Evolutionary conservation across 2,113 vertebrate species (phyloP), one percentile per base, ranked within the genome.

Genomic region (Notothenia rossii): DNA sequence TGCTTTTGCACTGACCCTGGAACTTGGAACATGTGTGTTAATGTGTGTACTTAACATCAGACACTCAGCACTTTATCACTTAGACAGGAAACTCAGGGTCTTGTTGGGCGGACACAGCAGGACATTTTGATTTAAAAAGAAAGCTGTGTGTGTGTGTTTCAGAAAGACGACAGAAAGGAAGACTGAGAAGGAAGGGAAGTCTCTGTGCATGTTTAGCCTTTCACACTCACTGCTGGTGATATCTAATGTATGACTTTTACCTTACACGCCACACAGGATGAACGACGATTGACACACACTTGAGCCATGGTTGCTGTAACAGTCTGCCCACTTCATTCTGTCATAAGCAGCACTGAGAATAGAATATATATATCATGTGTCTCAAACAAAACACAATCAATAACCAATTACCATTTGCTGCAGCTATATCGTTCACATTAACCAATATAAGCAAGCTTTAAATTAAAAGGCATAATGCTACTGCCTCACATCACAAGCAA

Each of bases 181-280:
- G 2, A 22, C 20, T 36, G 7, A 72, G 46, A 67, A 48, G 82
- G 46, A 67, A 48, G 80, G 51, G 69, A 86, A 82, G 69, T 79
- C 40, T 13, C 29, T 0, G 14, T 75, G 25, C 29, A 59, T 45
- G 8, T 53, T 13, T 17, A 36, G 18, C 17, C 7, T 77, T 5
- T 58, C 11, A 45, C 25, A 20, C 15, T n/a, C 45, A 11, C 2
- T 46, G 14, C 2, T 11, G 29, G 0, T 50, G 46, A 18, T 63
- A 13, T 75, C 48, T 79, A 48, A 76, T 59, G 3, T 36, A 20
- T 62, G 63, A 66, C 51, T 50, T 53, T 67, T 54, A 69, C 17
- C 33, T 67, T 18, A 25, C 17, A 75, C 8, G 67, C 17, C 7
- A 77, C 75, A 83, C 62, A 64, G 15, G 58, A 53, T 54, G 61